These are phyloP conservation scores for Musca vetustissima DNA, from an alignment of 1,140 invertebrate genomes.

Conservation along the genomic window DNA sequence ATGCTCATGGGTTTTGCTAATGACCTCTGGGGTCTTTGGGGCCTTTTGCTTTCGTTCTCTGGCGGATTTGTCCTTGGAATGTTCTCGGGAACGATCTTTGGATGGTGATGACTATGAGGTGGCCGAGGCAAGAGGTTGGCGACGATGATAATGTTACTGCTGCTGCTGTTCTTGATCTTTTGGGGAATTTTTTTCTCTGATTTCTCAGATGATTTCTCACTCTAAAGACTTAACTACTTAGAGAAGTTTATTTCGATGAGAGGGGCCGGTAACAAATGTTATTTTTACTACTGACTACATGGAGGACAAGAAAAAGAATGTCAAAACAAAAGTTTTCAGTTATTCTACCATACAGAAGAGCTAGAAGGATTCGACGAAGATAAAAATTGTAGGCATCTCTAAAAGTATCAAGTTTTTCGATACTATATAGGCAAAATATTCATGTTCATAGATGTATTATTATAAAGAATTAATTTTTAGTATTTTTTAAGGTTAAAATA, in stretches of 20 bases:
- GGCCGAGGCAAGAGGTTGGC: no score
- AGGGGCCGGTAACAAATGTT: no score
- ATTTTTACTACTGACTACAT: no score
- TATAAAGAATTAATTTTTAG: no score
- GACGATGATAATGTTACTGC: neutral
- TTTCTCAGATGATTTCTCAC: conserved; percentile 40
- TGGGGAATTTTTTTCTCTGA: conserved; percentile 45
- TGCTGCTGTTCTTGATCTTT: conserved; percentile 31
- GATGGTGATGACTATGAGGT: conserved; percentile 29
- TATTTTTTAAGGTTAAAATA: no score
- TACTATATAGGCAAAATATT: conserved; percentile 43
- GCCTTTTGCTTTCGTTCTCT: no score
- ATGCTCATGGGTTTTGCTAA: conserved; percentile 43
- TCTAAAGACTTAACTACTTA: neutral
- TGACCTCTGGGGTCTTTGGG: conserved; percentile 40
- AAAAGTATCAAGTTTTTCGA: neutral
- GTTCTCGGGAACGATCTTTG: conserved; percentile 35
- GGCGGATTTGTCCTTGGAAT: no score
- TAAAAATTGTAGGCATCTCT: neutral
- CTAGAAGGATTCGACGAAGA: neutral
- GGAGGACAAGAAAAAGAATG: neutral
- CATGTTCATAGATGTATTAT: conserved; percentile 55
- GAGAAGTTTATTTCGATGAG: neutral
- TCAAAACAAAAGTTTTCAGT: no score
- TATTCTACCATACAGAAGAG: neutral